Base-by-base conservation (phyloP, 92 coral and sea anemone genomes). In the Parazoanthus atlanticus region DNA sequence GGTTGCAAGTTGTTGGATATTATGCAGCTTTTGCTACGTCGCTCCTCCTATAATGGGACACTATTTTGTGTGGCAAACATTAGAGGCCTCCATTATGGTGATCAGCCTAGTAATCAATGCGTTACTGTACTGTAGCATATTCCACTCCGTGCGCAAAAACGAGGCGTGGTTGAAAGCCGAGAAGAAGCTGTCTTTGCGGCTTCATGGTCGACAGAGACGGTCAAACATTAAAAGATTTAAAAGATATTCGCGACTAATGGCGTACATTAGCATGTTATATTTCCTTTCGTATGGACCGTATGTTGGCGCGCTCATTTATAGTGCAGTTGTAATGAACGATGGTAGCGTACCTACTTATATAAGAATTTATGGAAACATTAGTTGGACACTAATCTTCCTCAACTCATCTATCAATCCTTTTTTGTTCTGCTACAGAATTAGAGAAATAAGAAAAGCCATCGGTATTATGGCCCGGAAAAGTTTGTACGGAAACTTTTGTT, bases 391-490 rank as follows among this genome's bases (percentile, higher is more conserved):
- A 28, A 78, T 78, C 9, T 78, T 78, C 40, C 58, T 78, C 12
- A 78, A 78, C 82, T 78, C 82, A 5, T 43, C 82, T 8, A 29
- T 78, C 5, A 78, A 78, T 78, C 82, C 82, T 46, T 78, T 78
- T 58, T 78, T 78, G 82, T 78, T 78, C 15, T 78, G 82, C 82
- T 78, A 78, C 36, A 43, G 82, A 78, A 78, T 78, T 47, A 12
- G 82, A 78, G 82, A 78, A 78, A 78, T 78, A 36, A 78, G 82
- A 78, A 46, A 46, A 29, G 82, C 66, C 66, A 49, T 78, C 61
- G 64, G 61, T 49, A 47, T 43, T n/a, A 78, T 78, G 58, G n/a
- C 61, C 61, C 30, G 25, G 65, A 78, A 78, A 47, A 43, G 82
- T 8, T 49, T 3, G 7, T 78, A 38, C 82, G 61, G 23, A 46